A percentile compares a stretch with the other conserved stretches of the same genome.
These are phyloP conservation scores for Thymelicus lineola DNA, from an alignment of 2,888 invertebrate genomes.

Conservation along the genomic window DNA sequence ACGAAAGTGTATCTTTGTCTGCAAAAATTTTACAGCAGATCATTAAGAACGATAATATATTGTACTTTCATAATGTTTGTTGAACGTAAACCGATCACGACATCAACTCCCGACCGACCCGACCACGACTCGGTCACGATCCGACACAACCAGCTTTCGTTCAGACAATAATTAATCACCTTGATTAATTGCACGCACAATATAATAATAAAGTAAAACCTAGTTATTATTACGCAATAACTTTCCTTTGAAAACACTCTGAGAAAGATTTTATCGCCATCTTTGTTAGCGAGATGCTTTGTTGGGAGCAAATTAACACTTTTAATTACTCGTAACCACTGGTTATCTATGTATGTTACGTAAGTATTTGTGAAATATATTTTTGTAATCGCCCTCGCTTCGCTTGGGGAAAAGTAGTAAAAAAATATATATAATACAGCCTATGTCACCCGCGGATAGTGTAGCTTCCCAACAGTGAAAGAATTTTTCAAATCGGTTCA, in stretches of 20 bases:
- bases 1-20: too few species aligned
- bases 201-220: conserved; percentile 24
- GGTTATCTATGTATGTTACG: conserved; percentile 25
- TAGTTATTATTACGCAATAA: conserved; percentile 39
- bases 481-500: too few species aligned
- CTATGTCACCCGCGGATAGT: too few species aligned
- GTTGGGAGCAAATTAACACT: conserved; percentile 41
- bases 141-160: conserved; percentile 5
- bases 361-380: neutral
- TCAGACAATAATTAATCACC: conserved; percentile 20
- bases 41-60: too few species aligned
- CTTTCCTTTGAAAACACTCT: conserved; percentile 41
- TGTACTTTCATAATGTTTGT: too few species aligned
- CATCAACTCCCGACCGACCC: too few species aligned
- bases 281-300: conserved; percentile 40
- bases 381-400: too few species aligned
- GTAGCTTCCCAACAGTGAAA: too few species aligned
- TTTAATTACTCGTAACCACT: conserved; percentile 33
- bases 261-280: conserved; percentile 42
- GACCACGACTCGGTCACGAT: neutral
- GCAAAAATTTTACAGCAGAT: too few species aligned
- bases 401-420: too few species aligned
- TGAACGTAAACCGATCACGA: too few species aligned
- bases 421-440: too few species aligned
- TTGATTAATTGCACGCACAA: conserved; percentile 31